phyloP scores from a whole-genome alignment of 2,797 vertebrate genomes.

The Benthosema pterotum region DNA sequence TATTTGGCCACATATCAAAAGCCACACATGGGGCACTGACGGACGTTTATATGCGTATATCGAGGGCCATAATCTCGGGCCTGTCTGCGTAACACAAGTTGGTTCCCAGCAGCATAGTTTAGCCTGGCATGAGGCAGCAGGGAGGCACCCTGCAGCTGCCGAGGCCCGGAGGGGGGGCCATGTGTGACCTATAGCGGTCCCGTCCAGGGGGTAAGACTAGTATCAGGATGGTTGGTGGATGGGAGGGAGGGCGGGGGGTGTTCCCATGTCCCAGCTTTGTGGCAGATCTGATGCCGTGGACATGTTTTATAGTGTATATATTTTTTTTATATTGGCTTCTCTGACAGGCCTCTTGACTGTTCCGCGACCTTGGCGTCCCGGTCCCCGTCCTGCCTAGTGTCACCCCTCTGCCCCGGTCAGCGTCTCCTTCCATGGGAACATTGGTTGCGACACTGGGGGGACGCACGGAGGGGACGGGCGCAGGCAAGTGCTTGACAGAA shows the following conservation, averaged over 20 bases:
- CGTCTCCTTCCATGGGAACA: constrained; percentile 73
- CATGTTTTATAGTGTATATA: constrained; percentile 58
- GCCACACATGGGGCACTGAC: constrained; percentile 23
- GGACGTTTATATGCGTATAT: constrained; percentile 41
- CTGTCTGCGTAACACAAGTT: constrained; percentile 39
- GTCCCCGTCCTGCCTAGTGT: constrained; percentile 67
- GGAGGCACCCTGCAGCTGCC: constrained; percentile 45
- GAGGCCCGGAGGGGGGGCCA: constrained; percentile 39
- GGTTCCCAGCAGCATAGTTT: constrained; percentile 71
- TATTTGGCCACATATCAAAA: constrained; percentile 64
- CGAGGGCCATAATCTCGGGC: constrained; percentile 47
- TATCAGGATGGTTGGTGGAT: constrained; percentile 39
- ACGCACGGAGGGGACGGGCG: constrained; percentile 36
- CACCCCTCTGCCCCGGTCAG: constrained; percentile 60
- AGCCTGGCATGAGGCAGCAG: constrained; percentile 58
- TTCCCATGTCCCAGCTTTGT: constrained; percentile 66
- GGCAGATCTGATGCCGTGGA: constrained; percentile 50
- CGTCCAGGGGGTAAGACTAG: constrained; percentile 42
- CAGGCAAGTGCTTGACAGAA: constrained; percentile 47
- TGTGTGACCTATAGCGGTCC: constrained; percentile 39
- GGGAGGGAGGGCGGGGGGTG: constrained; percentile 14
- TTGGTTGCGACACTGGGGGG: constrained; percentile 52
- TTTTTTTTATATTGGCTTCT: constrained; percentile 60
- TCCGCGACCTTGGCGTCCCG: constrained; percentile 63
- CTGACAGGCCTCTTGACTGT: constrained; percentile 62